phyloP scores from a whole-genome alignment of 2,797 vertebrate genomes.

The Propithecus deckenii region DNA sequence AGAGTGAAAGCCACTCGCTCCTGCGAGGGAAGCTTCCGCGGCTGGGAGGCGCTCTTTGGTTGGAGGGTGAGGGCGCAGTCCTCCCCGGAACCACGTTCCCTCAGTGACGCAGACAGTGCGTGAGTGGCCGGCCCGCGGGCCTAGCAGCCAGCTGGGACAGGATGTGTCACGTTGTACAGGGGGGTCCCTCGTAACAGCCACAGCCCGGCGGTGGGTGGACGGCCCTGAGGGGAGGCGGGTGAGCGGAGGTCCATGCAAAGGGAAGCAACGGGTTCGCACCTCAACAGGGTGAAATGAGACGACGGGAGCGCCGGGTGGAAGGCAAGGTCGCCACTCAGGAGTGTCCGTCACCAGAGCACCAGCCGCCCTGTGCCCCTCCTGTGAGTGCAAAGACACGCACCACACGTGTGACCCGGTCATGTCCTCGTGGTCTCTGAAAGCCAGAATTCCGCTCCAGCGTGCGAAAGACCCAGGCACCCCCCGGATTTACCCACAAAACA shows the following conservation, averaged over 20 bases:
- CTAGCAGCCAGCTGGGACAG: neutral
- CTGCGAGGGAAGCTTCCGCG: neutral
- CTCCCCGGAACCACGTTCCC: neutral
- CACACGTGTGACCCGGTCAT: neutral
- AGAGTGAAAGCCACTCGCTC: neutral
- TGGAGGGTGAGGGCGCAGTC: neutral
- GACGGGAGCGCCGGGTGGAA: fast-evolving
- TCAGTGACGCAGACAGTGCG: fast-evolving
- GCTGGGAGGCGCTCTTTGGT: neutral
- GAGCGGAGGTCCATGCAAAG: neutral
- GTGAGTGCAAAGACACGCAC: neutral
- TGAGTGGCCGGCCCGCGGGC: neutral
- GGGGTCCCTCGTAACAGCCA: neutral
- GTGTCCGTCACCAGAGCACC: neutral
- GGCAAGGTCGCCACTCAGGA: neutral
- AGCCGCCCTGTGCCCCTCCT: no score
- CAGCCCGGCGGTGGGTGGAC: fast-evolving
- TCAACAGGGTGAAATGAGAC: neutral
- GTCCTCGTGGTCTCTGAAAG: neutral
- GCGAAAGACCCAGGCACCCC: constrained; percentile 7
- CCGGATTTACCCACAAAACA: constrained; percentile 5
- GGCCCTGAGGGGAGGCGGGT: neutral
- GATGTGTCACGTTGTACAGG: neutral
- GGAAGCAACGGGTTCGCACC: neutral
- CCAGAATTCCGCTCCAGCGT: constrained; percentile 11